A percentile compares a stretch with the other conserved stretches of the same genome.
phyloP scores from a whole-genome alignment of 2,797 vertebrate species.

The Uromys caudimaculatus region DNA sequence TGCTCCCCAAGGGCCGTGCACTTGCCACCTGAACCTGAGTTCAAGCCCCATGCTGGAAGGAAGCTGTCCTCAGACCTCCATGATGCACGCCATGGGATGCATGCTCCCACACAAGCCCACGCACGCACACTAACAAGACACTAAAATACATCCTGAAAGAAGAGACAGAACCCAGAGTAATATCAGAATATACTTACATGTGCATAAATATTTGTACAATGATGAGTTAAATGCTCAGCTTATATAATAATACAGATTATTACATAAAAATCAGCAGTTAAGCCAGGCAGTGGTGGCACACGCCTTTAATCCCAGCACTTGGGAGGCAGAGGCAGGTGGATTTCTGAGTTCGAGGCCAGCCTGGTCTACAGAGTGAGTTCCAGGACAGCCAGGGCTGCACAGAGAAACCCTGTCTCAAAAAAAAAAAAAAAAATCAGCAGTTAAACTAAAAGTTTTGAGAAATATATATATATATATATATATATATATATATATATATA shows the following conservation, averaged over 20 bases:
- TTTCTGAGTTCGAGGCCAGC: too few species aligned
- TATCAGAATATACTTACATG: background rate
- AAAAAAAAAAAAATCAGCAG: slow-evolving; percentile 50
- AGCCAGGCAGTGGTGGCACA: too few species aligned
- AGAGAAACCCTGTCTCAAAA: too few species aligned
- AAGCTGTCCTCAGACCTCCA: background rate
- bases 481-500: slow-evolving; percentile 43
- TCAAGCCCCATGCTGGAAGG: background rate
- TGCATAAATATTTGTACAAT: background rate
- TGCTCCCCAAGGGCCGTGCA: background rate
- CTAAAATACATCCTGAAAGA: background rate
- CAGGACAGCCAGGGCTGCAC: too few species aligned
- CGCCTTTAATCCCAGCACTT: too few species aligned
- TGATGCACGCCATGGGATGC: too few species aligned
- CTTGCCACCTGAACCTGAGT: background rate
- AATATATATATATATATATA: slow-evolving; percentile 55
- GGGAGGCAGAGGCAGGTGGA: too few species aligned
- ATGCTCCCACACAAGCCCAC: background rate
- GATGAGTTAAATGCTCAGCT: background rate
- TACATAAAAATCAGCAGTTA: slow-evolving; percentile 41
- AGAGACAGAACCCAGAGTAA: background rate
- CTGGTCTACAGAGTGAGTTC: too few species aligned
- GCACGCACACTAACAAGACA: background rate
- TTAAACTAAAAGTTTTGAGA: slow-evolving; percentile 12
- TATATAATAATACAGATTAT: background rate